Conservation (phyloP, 2,113 vertebrate genomes). For the Passer montanus region DNA sequence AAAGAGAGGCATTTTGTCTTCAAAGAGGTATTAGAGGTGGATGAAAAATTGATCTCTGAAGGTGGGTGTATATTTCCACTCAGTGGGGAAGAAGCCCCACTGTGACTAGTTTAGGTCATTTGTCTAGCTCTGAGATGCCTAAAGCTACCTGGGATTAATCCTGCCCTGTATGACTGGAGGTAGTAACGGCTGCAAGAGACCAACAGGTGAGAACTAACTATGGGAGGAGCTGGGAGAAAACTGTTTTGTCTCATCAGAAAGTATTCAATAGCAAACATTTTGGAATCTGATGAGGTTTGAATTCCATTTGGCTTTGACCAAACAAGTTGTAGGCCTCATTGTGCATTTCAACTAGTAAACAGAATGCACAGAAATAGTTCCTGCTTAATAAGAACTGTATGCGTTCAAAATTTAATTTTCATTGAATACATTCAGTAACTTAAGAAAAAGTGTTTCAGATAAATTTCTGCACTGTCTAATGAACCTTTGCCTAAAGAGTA, state of each 20-base stretch:
- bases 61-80: not conserved
- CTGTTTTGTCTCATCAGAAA: not conserved
- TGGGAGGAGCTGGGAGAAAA: not conserved
- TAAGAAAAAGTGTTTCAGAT: not conserved
- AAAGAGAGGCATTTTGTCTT: not conserved
- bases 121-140: not conserved
- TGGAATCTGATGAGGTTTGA: not conserved
- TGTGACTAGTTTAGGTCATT: not conserved
- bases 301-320: not conserved
- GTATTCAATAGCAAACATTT: not conserved
- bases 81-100: rapidly evolving
- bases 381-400: not conserved
- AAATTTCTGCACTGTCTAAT: not conserved
- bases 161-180: not conserved
- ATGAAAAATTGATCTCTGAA: not conserved
- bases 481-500: not conserved
- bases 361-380: not conserved
- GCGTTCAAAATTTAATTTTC: not conserved
- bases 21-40: not conserved
- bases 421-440: not conserved
- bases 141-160: not conserved
- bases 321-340: not conserved
- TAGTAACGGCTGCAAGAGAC: not conserved
- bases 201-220: not conserved
- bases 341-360: not conserved